Evolutionary conservation across 1,140 invertebrate species (phyloP).

Genomic region (honey bee (Apis mellifera)): Amel_HAv3.1 CM009940.2:9364501-9365000

Average conservation of each 20-base stretch:
- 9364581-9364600: too few relatives aligned
- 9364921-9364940: not conserved
- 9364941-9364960: slow-evolving; percentile 58
- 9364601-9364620: too few relatives aligned
- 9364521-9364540: too few relatives aligned
- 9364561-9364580: too few relatives aligned
- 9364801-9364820: slow-evolving; percentile 58
- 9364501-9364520: too few relatives aligned
- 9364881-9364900: not conserved
- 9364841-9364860: slow-evolving; percentile 20
- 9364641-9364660: not conserved
- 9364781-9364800: slow-evolving; percentile 37
- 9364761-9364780: slow-evolving; percentile 44
- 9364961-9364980: not conserved
- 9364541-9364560: too few relatives aligned
- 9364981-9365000: slow-evolving; percentile 23
- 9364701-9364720: slow-evolving; percentile 59
- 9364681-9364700: not conserved
- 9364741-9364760: slow-evolving; percentile 52
- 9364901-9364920: slow-evolving; percentile 41
- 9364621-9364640: not conserved
- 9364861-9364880: slow-evolving; percentile 33
- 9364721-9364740: not conserved
- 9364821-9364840: slow-evolving; percentile 20
- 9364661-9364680: slow-evolving; percentile 36